phyloP scores from a whole-genome alignment of 2,113 vertebrate genomes.

The Muscicapa adusta region DNA sequence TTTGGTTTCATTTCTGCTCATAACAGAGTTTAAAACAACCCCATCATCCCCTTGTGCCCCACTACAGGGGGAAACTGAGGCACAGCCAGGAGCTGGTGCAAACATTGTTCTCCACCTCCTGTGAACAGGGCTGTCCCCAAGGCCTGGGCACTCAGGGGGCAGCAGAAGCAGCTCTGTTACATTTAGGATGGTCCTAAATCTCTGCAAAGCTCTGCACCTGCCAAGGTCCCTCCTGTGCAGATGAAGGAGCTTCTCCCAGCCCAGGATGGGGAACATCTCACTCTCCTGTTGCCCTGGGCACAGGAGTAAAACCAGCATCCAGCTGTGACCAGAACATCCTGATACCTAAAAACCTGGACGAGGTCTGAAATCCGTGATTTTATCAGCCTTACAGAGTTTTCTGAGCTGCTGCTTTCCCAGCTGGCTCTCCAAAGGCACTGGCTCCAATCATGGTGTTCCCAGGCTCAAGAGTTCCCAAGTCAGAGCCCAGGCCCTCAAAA shows the following conservation, averaged over 20 bases:
- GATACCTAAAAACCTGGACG: not conserved
- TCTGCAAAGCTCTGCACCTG: not conserved
- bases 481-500: not conserved
- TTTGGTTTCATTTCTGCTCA: not conserved
- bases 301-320: not conserved
- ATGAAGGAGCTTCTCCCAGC: not conserved
- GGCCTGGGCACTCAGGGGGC: not conserved
- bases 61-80: not conserved
- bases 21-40: not conserved
- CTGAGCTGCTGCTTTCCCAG: not conserved
- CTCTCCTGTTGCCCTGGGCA: not conserved
- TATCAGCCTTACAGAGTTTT: not conserved
- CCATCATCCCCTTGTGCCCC: not conserved
- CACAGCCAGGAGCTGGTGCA: not conserved
- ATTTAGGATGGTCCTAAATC: not conserved
- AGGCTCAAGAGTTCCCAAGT: not conserved
- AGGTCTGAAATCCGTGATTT: not conserved
- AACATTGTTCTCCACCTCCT: not conserved
- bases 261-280: not conserved
- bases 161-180: not conserved
- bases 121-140: too few relatives aligned
- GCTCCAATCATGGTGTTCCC: not conserved
- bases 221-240: not conserved
- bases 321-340: not conserved
- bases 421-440: fast-evolving